Conservation (phyloP, 2,888 invertebrate species). For the Rotaria macrura region DNA sequence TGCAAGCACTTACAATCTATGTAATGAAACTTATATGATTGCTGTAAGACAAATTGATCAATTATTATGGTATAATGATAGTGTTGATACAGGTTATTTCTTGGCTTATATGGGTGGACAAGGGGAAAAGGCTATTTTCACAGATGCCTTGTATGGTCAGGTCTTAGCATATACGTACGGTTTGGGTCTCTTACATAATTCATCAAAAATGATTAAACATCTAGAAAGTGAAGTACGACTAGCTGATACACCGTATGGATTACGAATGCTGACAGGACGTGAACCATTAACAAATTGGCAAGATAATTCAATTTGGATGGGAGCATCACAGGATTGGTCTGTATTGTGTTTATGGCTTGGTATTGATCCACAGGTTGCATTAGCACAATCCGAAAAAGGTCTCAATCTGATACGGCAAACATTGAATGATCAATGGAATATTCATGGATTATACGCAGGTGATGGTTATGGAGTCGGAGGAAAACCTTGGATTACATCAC, state of each 20-base stretch:
- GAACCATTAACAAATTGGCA: not conserved
- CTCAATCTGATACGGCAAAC: not conserved
- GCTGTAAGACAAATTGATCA: not conserved
- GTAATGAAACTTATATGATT: not conserved
- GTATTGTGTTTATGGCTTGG: slow-evolving; percentile 8
- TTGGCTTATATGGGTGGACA: not conserved
- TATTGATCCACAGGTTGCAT: not conserved
- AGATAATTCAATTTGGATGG: slow-evolving; percentile 30
- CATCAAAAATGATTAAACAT: slow-evolving; percentile 17
- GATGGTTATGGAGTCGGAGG: slow-evolving; percentile 25
- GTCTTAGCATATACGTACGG: slow-evolving; percentile 24
- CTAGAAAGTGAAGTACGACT: slow-evolving; percentile 19
- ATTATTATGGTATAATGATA: slow-evolving; percentile 17
- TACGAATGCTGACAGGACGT: slow-evolving; percentile 16
- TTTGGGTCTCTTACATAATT: slow-evolving; percentile 1
- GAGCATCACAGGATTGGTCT: slow-evolving; percentile 22
- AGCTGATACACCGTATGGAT: slow-evolving; percentile 22
- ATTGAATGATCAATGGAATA: not conserved
- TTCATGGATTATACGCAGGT: not conserved
- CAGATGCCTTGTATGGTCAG: not conserved
- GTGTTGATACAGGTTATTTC: slow-evolving; percentile 18
- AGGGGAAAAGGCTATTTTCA: not conserved
- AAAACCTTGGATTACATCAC: slow-evolving; percentile 15
- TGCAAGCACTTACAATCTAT: not conserved
- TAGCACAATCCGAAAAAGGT: not conserved